Percentiles rank a stretch among this genome's conserved stretches.
Evolutionary conservation across 2,888 invertebrate species (phyloP).

Genomic region (Pelosia muscerda): DNA sequence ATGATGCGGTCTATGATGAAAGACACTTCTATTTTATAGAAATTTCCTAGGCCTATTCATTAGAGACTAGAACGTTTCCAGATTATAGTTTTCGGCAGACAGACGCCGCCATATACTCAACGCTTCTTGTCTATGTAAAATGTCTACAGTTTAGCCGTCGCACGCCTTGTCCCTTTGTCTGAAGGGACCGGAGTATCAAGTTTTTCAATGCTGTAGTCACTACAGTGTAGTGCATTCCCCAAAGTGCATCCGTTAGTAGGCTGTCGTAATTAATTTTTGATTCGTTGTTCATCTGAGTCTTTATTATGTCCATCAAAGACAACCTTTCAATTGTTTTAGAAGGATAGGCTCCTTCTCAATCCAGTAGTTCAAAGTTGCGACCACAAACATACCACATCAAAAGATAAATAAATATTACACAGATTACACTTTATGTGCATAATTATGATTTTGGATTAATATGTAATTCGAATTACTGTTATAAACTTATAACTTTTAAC

Average conservation of each 20-base stretch:
- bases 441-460: too few relatives aligned
- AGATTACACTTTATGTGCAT: too few relatives aligned
- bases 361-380: too few relatives aligned
- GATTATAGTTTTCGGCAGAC: not conserved
- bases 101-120: not conserved
- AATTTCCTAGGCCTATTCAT: not conserved
- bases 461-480: too few relatives aligned
- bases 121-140: not conserved
- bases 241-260: not conserved
- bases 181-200: not conserved
- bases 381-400: too few relatives aligned
- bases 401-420: too few relatives aligned
- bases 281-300: not conserved
- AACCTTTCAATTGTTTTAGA: too few relatives aligned
- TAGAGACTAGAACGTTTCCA: not conserved
- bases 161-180: not conserved
- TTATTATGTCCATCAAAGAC: too few relatives aligned
- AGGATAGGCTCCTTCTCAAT: too few relatives aligned
- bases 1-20: not conserved
- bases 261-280: not conserved
- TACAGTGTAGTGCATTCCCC: too few relatives aligned
- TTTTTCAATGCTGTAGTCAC: not conserved
- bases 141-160: slow-evolving; percentile 1
- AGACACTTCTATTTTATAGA: not conserved
- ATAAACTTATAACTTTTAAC: too few relatives aligned